These are phyloP conservation scores for Chelonia mydas DNA, from an alignment of 2,797 vertebrate species.

Conservation along the genomic window DNA sequence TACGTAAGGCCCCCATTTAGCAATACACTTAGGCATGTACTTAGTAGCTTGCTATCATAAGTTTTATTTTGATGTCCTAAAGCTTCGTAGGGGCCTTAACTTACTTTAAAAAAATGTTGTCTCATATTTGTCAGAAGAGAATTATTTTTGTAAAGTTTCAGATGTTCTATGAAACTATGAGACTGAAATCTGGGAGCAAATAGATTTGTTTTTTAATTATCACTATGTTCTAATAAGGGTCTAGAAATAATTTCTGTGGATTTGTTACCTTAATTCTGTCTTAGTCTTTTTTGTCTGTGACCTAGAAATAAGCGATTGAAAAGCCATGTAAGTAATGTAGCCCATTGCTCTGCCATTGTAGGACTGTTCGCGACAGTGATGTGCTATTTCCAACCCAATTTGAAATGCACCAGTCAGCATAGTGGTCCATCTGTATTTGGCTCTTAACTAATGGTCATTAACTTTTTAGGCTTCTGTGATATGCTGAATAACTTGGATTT, in stretches of 20 bases:
- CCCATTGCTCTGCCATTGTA: neutral
- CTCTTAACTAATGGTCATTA: slow-evolving; percentile 62
- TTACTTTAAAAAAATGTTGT: neutral
- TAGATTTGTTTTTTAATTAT: neutral
- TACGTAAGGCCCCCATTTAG: neutral
- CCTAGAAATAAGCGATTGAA: slow-evolving; percentile 15
- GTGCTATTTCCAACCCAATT: slow-evolving; percentile 3
- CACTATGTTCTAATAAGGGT: no score
- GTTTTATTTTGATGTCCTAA: neutral
- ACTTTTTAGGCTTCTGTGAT: slow-evolving; percentile 60
- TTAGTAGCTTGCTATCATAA: neutral
- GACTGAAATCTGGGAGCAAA: neutral
- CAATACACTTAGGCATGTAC: fast-evolving
- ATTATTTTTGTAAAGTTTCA: neutral
- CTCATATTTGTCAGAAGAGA: fast-evolving
- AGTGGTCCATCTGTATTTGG: slow-evolving; percentile 36
- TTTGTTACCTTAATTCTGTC: neutral
- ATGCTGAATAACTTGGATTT: slow-evolving; percentile 62
- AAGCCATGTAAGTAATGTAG: neutral
- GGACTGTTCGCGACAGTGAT: neutral
- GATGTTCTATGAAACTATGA: neutral
- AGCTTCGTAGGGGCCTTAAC: neutral
- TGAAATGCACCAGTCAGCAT: neutral
- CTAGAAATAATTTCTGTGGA: neutral
- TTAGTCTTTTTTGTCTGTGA: neutral